Evolutionary conservation across 2,797 vertebrate genomes (phyloP).

Genomic region (Gambelia wislizenii): DNA sequence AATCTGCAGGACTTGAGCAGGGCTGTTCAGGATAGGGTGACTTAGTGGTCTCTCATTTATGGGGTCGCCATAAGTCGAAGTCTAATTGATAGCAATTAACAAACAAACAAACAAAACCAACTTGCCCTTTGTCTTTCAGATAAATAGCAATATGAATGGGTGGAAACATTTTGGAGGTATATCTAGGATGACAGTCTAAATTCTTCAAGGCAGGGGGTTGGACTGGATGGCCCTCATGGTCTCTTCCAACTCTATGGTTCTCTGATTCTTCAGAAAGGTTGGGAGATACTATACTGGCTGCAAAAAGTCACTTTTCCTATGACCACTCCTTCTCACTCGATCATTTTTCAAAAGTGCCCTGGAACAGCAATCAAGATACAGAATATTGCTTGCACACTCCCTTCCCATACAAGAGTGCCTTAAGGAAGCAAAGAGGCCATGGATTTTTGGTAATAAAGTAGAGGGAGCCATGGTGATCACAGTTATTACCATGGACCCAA

Average conservation of each 20-base stretch:
- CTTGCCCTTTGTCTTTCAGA: neutral
- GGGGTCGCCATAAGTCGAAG: too few relatives aligned
- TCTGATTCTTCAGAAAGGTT: neutral
- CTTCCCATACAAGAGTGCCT: neutral
- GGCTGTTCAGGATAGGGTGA: too few relatives aligned
- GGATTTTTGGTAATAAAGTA: neutral
- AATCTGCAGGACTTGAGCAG: too few relatives aligned
- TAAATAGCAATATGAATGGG: neutral
- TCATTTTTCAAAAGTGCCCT: neutral
- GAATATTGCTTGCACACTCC: neutral
- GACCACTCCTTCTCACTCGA: neutral
- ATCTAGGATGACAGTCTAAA: neutral
- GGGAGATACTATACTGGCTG: neutral
- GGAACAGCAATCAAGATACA: neutral
- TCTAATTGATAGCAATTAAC: too few relatives aligned
- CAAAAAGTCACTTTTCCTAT: neutral
- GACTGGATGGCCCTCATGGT: too few relatives aligned
- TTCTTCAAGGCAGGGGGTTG: too few relatives aligned
- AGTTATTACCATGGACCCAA: neutral
- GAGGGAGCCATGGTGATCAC: neutral
- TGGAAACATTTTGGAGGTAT: neutral
- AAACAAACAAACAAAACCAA: too few relatives aligned
- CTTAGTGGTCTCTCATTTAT: too few relatives aligned
- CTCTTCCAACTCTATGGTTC: too few relatives aligned
- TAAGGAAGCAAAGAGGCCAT: neutral